Conservation (phyloP, 1,140 invertebrate species). For the Pseudomyrmex cubaensis region DNA sequence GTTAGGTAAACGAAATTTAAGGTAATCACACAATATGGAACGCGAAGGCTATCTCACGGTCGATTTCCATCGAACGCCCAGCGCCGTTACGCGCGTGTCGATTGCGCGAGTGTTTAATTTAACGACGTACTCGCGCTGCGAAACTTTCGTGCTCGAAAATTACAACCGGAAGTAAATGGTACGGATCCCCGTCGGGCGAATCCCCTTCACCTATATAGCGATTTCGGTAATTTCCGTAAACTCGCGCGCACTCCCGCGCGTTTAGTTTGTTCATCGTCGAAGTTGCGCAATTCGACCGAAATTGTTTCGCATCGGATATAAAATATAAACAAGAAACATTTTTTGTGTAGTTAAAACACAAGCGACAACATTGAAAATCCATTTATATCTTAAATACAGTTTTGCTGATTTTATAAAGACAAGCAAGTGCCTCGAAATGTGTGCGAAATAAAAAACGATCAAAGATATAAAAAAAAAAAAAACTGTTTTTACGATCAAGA, state of each 20-base stretch:
- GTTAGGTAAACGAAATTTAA: slow-evolving; percentile 52
- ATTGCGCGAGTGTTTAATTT: slow-evolving; percentile 60
- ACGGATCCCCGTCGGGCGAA: slow-evolving; percentile 8
- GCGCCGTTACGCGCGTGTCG: slow-evolving; percentile 65
- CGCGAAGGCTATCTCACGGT: slow-evolving; percentile 63
- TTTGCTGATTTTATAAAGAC: background rate
- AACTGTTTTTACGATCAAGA: background rate
- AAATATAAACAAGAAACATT: background rate
- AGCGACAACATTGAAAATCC: background rate
- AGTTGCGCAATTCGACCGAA: background rate
- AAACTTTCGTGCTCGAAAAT: slow-evolving; percentile 39
- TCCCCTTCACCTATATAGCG: background rate
- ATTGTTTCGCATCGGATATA: background rate
- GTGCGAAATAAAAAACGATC: background rate
- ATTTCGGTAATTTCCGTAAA: slow-evolving; percentile 30
- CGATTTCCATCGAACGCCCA: slow-evolving; percentile 67
- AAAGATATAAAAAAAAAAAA: background rate
- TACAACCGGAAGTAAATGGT: slow-evolving; percentile 48
- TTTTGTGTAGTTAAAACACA: background rate
- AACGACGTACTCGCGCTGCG: slow-evolving; percentile 30
- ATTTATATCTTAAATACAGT: background rate
- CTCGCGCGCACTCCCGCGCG: background rate
- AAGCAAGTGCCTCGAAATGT: background rate
- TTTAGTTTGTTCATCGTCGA: slow-evolving; percentile 7
- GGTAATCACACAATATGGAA: slow-evolving; percentile 28